Conservation (phyloP, 2,797 vertebrate species). For the Falco cherrug region DNA sequence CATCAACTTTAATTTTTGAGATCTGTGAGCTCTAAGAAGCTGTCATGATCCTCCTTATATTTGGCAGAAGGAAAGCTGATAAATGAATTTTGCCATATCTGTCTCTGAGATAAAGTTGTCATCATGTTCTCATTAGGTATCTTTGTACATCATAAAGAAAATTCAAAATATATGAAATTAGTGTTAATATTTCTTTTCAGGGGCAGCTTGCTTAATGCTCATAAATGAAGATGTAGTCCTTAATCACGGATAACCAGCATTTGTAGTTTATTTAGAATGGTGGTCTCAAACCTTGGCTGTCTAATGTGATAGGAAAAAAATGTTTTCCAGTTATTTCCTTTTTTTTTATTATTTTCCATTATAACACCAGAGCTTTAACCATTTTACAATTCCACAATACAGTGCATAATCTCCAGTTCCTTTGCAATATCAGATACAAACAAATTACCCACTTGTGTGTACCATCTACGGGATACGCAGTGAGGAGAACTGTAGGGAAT, state of each 20-base stretch:
- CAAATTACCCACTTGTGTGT: neutral
- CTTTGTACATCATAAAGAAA: neutral
- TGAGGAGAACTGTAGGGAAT: neutral
- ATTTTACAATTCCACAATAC: neutral
- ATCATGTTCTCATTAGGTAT: neutral
- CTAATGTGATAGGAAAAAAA: neutral
- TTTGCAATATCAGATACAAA: neutral
- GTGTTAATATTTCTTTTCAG: neutral
- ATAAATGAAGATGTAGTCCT: neutral
- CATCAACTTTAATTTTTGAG: neutral
- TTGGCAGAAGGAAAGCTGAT: neutral
- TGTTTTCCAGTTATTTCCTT: neutral
- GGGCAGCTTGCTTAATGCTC: neutral
- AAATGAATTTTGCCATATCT: neutral
- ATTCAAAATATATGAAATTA: neutral
- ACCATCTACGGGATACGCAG: neutral
- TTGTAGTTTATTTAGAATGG: neutral
- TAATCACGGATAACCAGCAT: neutral
- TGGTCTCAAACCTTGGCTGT: neutral
- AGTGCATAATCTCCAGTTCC: neutral
- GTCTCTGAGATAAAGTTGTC: neutral
- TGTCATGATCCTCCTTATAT: neutral
- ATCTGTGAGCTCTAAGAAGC: neutral
- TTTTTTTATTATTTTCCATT: neutral
- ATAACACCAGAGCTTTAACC: neutral